A percentile compares a stretch with the other conserved stretches of the same genome.
Conservation (phyloP, 2,888 invertebrate genomes). For the Hypercompe scribonia region DNA sequence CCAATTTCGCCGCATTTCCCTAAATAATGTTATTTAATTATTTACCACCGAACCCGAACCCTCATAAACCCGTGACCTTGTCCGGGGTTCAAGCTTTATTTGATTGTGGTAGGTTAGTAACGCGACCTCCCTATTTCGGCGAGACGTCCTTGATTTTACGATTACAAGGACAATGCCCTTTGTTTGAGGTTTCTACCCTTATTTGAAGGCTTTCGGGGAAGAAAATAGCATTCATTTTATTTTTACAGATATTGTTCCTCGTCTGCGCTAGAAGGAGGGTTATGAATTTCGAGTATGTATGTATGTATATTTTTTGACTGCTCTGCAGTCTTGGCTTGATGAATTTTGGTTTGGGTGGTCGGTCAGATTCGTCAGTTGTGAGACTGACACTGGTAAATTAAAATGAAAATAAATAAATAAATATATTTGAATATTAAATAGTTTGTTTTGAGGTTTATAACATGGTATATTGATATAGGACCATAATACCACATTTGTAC, state of each 20-base stretch:
- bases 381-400: too few relatives aligned
- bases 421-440: too few relatives aligned
- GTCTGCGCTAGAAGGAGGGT: neutral
- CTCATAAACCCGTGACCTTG: conserved; percentile 8
- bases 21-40: neutral
- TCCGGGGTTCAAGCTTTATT: neutral
- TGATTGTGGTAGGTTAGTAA: conserved; percentile 21
- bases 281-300: neutral
- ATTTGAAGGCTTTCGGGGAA: neutral
- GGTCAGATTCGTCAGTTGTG: neutral
- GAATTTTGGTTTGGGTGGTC: neutral
- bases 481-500: too few relatives aligned
- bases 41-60: neutral
- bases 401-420: too few relatives aligned
- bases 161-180: conserved; percentile 9
- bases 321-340: neutral
- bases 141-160: conserved; percentile 14
- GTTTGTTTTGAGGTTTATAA: too few relatives aligned
- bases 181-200: neutral
- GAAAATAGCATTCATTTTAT: neutral
- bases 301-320: too few relatives aligned
- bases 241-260: neutral
- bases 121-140: conserved; percentile 8
- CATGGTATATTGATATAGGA: too few relatives aligned
- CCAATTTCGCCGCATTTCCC: neutral